Conservation (phyloP, 1,140 invertebrate genomes). For the Lordiphosa clarofinis region DNA sequence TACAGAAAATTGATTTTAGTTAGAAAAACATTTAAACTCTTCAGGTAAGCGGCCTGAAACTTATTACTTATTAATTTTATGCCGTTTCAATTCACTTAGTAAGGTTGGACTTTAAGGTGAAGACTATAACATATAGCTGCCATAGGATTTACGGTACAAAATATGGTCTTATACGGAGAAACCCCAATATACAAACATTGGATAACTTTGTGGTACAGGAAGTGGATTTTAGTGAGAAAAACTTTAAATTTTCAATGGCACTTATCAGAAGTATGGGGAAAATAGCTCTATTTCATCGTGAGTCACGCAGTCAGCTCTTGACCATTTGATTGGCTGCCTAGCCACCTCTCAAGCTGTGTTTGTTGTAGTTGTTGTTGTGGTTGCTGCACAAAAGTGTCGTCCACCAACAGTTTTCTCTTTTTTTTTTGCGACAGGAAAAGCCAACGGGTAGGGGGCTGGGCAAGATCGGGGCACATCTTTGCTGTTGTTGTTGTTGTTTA, state of each 20-base stretch:
- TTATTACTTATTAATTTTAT: no score
- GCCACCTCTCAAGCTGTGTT: conserved; percentile 3
- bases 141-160: no score
- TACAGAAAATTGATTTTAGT: no score
- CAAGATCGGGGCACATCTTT: conserved; percentile 1
- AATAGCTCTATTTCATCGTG: neutral
- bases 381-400: conserved; percentile 54
- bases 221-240: neutral
- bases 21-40: no score
- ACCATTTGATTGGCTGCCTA: conserved; percentile 16
- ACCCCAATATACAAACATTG: no score
- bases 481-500: conserved; percentile 23
- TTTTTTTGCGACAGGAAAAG: conserved; percentile 4
- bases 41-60: no score
- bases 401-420: conserved; percentile 69
- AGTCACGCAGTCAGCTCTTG: conserved; percentile 15
- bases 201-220: no score
- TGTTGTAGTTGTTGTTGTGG: neutral
- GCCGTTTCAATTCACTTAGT: no score
- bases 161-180: no score
- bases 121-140: no score
- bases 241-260: no score
- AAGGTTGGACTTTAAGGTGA: no score
- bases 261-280: neutral
- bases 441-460: neutral